Base-by-base conservation (phyloP, 1,140 invertebrate genomes). In the Philopotamus ludificatus region DNA sequence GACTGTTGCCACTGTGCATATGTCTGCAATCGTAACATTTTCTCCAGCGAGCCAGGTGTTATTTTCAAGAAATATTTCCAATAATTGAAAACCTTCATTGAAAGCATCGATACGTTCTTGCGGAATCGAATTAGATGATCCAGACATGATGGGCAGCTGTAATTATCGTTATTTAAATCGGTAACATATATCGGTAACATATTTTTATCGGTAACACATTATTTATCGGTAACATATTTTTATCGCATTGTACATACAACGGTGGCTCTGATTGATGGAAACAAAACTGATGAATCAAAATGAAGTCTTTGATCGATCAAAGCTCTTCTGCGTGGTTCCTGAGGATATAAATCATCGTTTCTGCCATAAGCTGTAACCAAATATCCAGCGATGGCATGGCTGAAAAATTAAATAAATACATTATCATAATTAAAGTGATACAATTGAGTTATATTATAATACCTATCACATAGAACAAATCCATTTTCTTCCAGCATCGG, bases 401-500 rank as follows among this genome's bases (percentile, higher is more conserved):
- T 85, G 67, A 9, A 74, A 74, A 12, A 34, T 34, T 34, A 7
- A 7, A 34, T 34, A 12, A 34, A 34, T 12, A 34, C 28, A 34
- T 34, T 34, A 34, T 7, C 28, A 34, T 34, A 34, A 34, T 34
- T 34, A 34, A 34, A 34, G 28, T 12, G 28, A 34, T 34, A 34
- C 28, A 34, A 34, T 12, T 34, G 4, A 4, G 28, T 34, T 34
- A 7, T 9, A 15, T 47, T 47, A 47, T 47, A 47, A 42, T 63
- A 82, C 84, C 84, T 85, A 67, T 86, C 84, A 67, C 75, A 83
- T 21, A 89, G 65, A 64, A 83, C 75, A 47, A 89, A 81, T 21
- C 86, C 86, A 64, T 85, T 79, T 69, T 89, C 88, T 67, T 86
- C 82, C n/a, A 90, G 78, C 0, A 86, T 85, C 18, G 88, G 88